Percentiles rank a stretch among this genome's conserved stretches.
Evolutionary conservation across 2,888 invertebrate genomes (phyloP).

Genomic region (Apomyelois bistriatella): DNA sequence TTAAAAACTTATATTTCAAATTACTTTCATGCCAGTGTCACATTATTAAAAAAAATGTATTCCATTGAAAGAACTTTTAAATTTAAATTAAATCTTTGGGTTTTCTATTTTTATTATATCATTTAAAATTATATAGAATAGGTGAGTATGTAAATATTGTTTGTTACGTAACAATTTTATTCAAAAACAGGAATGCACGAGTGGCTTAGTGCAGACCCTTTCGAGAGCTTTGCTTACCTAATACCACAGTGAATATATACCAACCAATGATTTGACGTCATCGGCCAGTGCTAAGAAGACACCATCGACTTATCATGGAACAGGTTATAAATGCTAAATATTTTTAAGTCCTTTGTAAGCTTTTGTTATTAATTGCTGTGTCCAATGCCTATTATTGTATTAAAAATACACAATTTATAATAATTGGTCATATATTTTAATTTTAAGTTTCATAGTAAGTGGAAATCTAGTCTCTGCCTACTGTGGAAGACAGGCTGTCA

Average conservation of each 20-base stretch:
- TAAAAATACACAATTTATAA: too few relatives aligned
- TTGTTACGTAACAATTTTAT: conserved; percentile 29
- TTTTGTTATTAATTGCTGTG: conserved; percentile 1
- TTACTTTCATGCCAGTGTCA: background rate
- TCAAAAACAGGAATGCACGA: conserved; percentile 41
- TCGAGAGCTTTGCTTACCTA: conserved; percentile 20
- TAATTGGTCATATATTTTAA: background rate
- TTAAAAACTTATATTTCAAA: background rate
- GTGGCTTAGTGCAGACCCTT: conserved; percentile 28
- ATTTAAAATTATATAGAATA: background rate
- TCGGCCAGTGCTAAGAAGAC: background rate
- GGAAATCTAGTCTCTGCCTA: too few relatives aligned
- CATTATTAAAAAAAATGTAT: background rate
- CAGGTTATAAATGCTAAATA: background rate
- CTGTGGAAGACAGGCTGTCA: too few relatives aligned
- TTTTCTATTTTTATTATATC: background rate
- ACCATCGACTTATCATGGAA: background rate
- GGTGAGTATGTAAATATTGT: conserved; percentile 24
- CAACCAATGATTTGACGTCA: background rate
- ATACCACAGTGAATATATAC: conserved; percentile 5
- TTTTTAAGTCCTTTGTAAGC: background rate
- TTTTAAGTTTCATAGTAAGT: too few relatives aligned
- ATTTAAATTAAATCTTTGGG: background rate
- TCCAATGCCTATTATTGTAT: background rate
- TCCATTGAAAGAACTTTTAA: background rate